These are phyloP conservation scores for Lycaena phlaeas DNA, from an alignment of 2,888 invertebrate species.

Conservation along the genomic window DNA sequence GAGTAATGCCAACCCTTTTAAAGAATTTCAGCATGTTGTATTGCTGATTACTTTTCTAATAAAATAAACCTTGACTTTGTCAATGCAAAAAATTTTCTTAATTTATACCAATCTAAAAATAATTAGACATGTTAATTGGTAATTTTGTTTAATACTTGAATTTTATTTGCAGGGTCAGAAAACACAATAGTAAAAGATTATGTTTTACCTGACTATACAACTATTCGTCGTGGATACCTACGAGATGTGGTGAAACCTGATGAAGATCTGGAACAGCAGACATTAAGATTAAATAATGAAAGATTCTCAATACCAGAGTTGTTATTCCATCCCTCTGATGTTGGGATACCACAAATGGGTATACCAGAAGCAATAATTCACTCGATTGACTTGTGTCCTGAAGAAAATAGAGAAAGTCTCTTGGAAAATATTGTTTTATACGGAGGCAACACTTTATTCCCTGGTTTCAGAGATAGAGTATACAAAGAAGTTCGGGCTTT, in stretches of 20 bases:
- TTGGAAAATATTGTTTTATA: slow-evolving; percentile 87
- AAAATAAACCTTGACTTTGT: too few relatives aligned
- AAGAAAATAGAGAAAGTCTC: slow-evolving; percentile 82
- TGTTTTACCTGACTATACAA: slow-evolving; percentile 96
- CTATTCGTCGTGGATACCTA: slow-evolving; percentile 84
- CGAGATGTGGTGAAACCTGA: slow-evolving; percentile 47
- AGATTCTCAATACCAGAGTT: slow-evolving; percentile 96
- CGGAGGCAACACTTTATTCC: slow-evolving; percentile 86
- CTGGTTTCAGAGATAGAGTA: slow-evolving; percentile 83
- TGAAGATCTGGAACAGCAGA: slow-evolving; percentile 78
- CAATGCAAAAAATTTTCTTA: too few relatives aligned
- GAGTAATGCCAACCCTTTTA: too few relatives aligned
- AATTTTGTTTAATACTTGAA: too few relatives aligned
- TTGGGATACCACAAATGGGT: slow-evolving; percentile 93
- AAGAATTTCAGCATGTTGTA: too few relatives aligned
- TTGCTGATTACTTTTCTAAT: too few relatives aligned
- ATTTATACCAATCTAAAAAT: too few relatives aligned
- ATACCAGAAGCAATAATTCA: slow-evolving; percentile 90
- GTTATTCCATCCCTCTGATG: slow-evolving; percentile 94
- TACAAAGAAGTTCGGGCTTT: slow-evolving; percentile 81
- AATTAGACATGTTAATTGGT: too few relatives aligned
- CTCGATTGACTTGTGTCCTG: slow-evolving; percentile 81
- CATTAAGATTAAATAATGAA: slow-evolving; percentile 91
- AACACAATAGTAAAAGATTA: slow-evolving; percentile 90
- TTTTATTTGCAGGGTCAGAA: slow-evolving; percentile 54